phyloP scores from a whole-genome alignment of 2,888 invertebrate species.

The Oegoconia quadripuncta region DNA sequence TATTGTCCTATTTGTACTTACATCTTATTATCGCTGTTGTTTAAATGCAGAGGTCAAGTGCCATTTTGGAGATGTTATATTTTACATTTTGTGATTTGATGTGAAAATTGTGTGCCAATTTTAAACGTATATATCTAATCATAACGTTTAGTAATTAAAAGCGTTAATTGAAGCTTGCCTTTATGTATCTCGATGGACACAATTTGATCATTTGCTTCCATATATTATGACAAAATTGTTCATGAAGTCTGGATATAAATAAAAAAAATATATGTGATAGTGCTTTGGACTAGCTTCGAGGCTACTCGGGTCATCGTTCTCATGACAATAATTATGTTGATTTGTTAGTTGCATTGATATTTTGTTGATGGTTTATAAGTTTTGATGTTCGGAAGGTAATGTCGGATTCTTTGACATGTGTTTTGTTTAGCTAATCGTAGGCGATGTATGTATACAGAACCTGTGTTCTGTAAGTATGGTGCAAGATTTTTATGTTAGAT shows the following conservation, averaged over 20 bases:
- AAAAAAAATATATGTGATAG: no score
- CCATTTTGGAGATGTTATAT: slow-evolving; percentile 1
- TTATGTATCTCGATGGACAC: not conserved
- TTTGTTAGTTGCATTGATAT: slow-evolving; percentile 25
- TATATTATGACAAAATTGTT: not conserved
- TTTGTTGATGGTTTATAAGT: slow-evolving; percentile 3
- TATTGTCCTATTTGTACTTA: slow-evolving; percentile 1
- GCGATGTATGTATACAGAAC: no score
- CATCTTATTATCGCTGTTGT: not conserved
- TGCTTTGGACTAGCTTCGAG: no score
- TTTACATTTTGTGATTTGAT: slow-evolving; percentile 3
- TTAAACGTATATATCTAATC: slow-evolving; percentile 14
- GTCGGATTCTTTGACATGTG: slow-evolving; percentile 5
- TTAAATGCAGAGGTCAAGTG: not conserved
- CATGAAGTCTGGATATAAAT: no score
- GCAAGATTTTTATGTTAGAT: slow-evolving; percentile 11
- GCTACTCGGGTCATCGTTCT: slow-evolving; percentile 5
- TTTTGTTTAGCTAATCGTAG: no score
- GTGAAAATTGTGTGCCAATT: slow-evolving; percentile 40
- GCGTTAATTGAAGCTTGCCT: not conserved
- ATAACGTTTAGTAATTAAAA: not conserved
- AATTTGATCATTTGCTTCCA: not conserved
- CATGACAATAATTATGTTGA: slow-evolving; percentile 18
- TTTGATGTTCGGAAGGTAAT: slow-evolving; percentile 7
- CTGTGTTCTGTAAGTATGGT: slow-evolving; percentile 12